Evolutionary conservation across 2,888 invertebrate genomes (phyloP).

Genomic region (Polylopha cassiicola): DNA sequence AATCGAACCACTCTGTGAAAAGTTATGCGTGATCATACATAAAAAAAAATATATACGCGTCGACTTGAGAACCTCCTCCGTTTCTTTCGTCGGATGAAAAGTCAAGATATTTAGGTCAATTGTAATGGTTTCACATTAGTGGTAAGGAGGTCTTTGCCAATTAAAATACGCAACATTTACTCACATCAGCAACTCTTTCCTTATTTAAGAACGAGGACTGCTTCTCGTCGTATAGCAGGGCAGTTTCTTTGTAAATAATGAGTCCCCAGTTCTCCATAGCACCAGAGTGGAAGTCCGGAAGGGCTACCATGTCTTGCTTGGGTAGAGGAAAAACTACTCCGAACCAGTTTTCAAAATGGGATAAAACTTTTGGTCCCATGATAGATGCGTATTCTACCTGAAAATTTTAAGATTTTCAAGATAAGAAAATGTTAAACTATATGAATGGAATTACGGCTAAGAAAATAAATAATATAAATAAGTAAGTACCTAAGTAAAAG

Average conservation of each 20-base stretch:
- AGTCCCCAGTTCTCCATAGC: conserved; percentile 89
- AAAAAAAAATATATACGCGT: too few species aligned
- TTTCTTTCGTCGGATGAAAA: too few species aligned
- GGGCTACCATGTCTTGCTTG: conserved; percentile 88
- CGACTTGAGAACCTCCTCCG: too few species aligned
- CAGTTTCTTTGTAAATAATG: conserved; percentile 87
- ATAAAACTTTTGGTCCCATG: conserved; percentile 85
- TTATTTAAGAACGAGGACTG: conserved; percentile 80
- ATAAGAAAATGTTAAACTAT: too few species aligned
- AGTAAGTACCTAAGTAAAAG: too few species aligned
- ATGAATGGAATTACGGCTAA: too few species aligned
- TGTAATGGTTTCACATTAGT: background rate
- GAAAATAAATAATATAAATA: too few species aligned
- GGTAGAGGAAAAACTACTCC: conserved; percentile 83
- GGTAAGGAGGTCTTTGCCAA: background rate
- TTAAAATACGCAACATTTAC: conserved; percentile 3
- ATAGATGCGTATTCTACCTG: conserved; percentile 85
- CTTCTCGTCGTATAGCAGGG: conserved; percentile 80
- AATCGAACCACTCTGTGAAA: too few species aligned
- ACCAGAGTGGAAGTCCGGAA: conserved; percentile 87
- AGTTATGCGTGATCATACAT: too few species aligned
- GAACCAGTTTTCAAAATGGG: conserved; percentile 85
- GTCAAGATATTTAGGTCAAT: too few species aligned
- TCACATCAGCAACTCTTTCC: conserved; percentile 78
- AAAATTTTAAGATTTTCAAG: background rate